These are phyloP conservation scores for Eupleurogrammus muticus DNA, from an alignment of 2,797 vertebrate species.

Conservation along the genomic window DNA sequence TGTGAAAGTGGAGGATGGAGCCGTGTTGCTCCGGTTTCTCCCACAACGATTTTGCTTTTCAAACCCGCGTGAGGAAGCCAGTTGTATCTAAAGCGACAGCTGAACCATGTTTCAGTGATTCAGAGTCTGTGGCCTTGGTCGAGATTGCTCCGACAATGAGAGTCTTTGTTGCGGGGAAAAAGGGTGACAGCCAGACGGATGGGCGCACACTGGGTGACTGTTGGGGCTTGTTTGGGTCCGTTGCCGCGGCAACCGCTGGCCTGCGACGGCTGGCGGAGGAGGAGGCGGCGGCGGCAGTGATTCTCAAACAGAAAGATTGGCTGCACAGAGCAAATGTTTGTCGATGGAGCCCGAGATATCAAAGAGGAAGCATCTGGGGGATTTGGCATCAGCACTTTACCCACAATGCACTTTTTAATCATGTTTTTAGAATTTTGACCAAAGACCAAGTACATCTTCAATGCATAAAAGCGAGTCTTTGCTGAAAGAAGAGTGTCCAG, in stretches of 20 bases:
- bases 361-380: conserved; percentile 55
- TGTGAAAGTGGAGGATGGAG: neutral
- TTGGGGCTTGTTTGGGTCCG: conserved; percentile 84
- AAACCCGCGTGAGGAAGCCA: neutral
- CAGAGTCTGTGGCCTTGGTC: conserved; percentile 10
- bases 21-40: no score
- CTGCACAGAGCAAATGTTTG: conserved; percentile 17
- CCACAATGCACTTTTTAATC: neutral
- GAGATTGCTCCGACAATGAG: conserved; percentile 58
- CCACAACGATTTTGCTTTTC: neutral
- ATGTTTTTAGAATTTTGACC: no score
- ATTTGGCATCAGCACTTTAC: conserved; percentile 29
- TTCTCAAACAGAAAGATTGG: conserved; percentile 19
- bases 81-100: conserved; percentile 1
- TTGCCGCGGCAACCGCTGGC: conserved; percentile 70
- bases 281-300: conserved; percentile 32
- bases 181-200: conserved; percentile 44
- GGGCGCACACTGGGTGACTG: conserved; percentile 57
- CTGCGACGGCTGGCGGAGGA: conserved; percentile 29
- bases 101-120: conserved; percentile 3
- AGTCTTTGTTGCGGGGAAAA: conserved; percentile 67
- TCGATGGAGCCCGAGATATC: conserved; percentile 6
- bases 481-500: no score
- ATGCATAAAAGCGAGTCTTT: neutral
- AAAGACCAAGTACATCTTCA: neutral